Percentiles rank a stretch among this genome's conserved stretches.
These are phyloP conservation scores for Drosophila suboccidentalis DNA, from an alignment of 2,888 invertebrate species.

Conservation along the genomic window DNA sequence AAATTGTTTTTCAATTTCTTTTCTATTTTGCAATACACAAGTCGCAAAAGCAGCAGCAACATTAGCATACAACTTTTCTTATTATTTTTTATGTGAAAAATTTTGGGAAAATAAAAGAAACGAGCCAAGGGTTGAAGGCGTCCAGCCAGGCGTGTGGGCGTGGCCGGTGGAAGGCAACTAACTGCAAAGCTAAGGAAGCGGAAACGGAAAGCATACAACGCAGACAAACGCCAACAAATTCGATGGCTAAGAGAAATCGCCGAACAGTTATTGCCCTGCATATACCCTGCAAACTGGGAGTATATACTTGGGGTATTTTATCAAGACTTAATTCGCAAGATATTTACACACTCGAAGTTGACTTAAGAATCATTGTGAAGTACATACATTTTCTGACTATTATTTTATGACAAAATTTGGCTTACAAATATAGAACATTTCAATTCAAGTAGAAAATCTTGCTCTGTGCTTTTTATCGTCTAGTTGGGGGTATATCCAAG, in stretches of 20 bases:
- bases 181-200: constrained; percentile 79
- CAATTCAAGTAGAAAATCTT: too few relatives aligned
- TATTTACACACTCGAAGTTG: not conserved
- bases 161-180: constrained; percentile 50
- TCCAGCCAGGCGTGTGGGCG: constrained; percentile 7
- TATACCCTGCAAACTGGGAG: constrained; percentile 14
- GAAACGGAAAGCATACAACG: constrained; percentile 79
- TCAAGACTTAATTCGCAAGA: not conserved
- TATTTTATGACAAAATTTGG: too few relatives aligned
- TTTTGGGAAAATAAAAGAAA: constrained; percentile 46
- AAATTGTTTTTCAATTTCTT: constrained; percentile 79
- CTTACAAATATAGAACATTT: too few relatives aligned
- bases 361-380: too few relatives aligned
- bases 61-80: constrained; percentile 80
- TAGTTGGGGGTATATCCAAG: not conserved
- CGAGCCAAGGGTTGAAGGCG: constrained; percentile 49
- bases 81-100: constrained; percentile 81
- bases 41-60: constrained; percentile 55
- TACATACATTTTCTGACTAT: too few relatives aligned
- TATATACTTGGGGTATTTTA: not conserved
- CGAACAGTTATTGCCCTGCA: constrained; percentile 34
- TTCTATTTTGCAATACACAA: constrained; percentile 66
- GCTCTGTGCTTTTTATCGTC: not conserved
- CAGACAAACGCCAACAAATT: constrained; percentile 76
- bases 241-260: constrained; percentile 57